phyloP scores from a whole-genome alignment of 2,888 invertebrate species.

The Latrodectus elegans region DNA sequence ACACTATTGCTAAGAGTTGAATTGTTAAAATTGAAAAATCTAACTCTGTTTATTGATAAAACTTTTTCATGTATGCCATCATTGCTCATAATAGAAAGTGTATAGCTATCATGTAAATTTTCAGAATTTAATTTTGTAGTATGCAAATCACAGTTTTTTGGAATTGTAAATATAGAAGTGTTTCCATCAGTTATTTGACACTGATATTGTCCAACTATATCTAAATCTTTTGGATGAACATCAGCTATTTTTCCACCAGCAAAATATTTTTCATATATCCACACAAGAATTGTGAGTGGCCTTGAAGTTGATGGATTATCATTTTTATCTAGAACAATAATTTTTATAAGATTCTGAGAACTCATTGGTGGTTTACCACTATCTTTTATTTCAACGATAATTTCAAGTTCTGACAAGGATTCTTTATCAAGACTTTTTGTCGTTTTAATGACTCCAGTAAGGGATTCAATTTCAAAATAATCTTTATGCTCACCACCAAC shows the following conservation, averaged over 20 bases:
- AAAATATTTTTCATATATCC: constrained; percentile 77
- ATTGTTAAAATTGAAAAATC: constrained; percentile 87
- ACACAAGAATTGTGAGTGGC: constrained; percentile 86
- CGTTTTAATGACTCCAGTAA: constrained; percentile 86
- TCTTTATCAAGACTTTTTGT: constrained; percentile 89
- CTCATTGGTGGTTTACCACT: constrained; percentile 88
- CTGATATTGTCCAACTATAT: constrained; percentile 90
- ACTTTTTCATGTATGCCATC: constrained; percentile 93
- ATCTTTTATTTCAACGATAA: constrained; percentile 89
- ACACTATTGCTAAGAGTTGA: constrained; percentile 88
- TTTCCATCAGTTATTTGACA: constrained; percentile 82
- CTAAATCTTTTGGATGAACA: constrained; percentile 93
- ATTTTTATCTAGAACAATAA: constrained; percentile 89
- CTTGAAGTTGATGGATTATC: constrained; percentile 91
- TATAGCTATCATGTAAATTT: constrained; percentile 73
- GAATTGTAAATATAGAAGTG: constrained; percentile 79
- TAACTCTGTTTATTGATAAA: constrained; percentile 88
- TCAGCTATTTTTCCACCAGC: constrained; percentile 90
- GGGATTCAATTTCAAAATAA: constrained; percentile 84
- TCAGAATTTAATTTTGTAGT: constrained; percentile 80
- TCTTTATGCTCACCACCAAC: constrained; percentile 86
- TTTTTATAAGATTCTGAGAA: constrained; percentile 84
- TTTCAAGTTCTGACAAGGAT: constrained; percentile 83
- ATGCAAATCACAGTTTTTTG: constrained; percentile 86
- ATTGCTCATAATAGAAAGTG: constrained; percentile 88